phyloP scores from a whole-genome alignment of 1,140 invertebrate genomes.

The Forficula auricularia region DNA sequence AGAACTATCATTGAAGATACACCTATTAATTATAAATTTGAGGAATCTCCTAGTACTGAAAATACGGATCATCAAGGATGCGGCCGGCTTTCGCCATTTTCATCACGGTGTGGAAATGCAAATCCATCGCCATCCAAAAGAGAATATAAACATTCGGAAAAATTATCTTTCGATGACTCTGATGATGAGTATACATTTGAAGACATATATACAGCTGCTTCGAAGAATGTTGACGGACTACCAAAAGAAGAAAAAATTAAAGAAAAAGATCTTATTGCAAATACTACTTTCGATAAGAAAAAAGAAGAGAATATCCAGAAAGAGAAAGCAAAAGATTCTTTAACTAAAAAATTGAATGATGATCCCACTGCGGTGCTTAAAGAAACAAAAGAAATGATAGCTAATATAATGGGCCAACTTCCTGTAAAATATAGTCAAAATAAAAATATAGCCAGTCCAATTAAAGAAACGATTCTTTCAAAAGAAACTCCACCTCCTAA shows the following conservation, averaged over 20 bases:
- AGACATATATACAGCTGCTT: slow-evolving; percentile 43
- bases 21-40: not conserved
- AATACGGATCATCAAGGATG: too few relatives aligned
- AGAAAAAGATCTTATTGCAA: not conserved
- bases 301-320: slow-evolving; percentile 16
- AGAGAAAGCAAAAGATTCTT: slow-evolving; percentile 18
- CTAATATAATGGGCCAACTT: slow-evolving; percentile 40
- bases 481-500: too few relatives aligned
- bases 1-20: slow-evolving; percentile 11
- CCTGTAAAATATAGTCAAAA: slow-evolving; percentile 24
- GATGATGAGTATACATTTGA: slow-evolving; percentile 50
- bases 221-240: slow-evolving; percentile 33
- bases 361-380: slow-evolving; percentile 32
- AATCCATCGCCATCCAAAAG: slow-evolving; percentile 21
- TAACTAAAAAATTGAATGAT: slow-evolving; percentile 19
- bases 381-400: slow-evolving; percentile 40
- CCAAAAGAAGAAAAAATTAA: slow-evolving; percentile 6
- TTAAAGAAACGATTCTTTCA: too few relatives aligned
- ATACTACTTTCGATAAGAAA: slow-evolving; percentile 18
- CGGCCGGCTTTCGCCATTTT: slow-evolving; percentile 27
- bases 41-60: too few relatives aligned
- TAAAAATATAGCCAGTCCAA: not conserved
- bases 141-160: slow-evolving; percentile 21
- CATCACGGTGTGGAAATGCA: slow-evolving; percentile 22
- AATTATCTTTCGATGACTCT: slow-evolving; percentile 20